Base-by-base conservation (phyloP, 2,113 vertebrate genomes). In the Lasiurus cinereus region DNA sequence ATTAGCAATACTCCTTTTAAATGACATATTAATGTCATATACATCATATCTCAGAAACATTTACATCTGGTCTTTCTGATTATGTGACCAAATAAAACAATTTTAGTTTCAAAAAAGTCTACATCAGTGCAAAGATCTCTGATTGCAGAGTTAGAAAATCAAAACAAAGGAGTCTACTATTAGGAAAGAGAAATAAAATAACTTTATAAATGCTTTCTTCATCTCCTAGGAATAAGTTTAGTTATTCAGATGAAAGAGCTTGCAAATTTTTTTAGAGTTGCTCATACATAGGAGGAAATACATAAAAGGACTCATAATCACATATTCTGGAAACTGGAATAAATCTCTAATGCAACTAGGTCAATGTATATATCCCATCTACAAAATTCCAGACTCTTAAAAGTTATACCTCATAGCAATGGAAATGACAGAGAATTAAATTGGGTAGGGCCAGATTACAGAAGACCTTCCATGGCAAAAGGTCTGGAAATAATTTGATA, bases 151-250 rank as follows among this genome's bases (percentile, higher is more conserved):
- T 69, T 18, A 90, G 64, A 83, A 89, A 83, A 83, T 59, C 3
- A 83, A 93, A 93, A 78, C 46, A 48, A 91, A 90, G 27, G 27
- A 48, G 48, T 88, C 67, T 59, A 46, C 33, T 94, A 72, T 74
- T 46, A 6, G 39, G 93, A 29, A n/a, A 82, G 15, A 52, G 8
- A 11, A 95, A 73, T 82, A 94, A 74, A 74, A 72, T 12, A 10
- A 10, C n/a, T 88, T 79, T 52, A 87, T 67, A 88, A 12, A 43
- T 10, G 95, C 3, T 78, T 78, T 74, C 31, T 74, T 66, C n/a
- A 92, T 73, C 33, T 4, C 50, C 64, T 74, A 85, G 29, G 94
- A 95, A 69, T 64, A 84, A 74, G 10, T 48, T 97, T 72, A 88
- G 18, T 72, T 64, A 77, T 70, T 80, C 50, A 94, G 10, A 86